Base-by-base conservation (phyloP, 1,140 invertebrate species). In the Homarus americanus region DNA sequence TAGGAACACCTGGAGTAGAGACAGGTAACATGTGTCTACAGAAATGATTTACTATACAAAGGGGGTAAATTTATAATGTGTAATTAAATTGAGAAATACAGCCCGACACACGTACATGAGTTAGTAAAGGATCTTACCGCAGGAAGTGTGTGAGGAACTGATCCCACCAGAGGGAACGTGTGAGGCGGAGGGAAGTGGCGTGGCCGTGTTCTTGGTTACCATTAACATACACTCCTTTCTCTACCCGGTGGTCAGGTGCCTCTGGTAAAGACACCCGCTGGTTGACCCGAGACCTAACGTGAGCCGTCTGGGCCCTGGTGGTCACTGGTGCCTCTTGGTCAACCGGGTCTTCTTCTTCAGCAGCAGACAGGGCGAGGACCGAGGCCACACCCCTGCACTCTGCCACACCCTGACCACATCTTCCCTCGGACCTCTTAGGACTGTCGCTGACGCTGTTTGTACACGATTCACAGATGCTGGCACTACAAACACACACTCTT, bases 111-210 rank as follows among this genome's bases (percentile, higher is more conserved):
- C n/a, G 44, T 49, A 49, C 12, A 49, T 9, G 5, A 28, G 36
- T 12, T 28, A 5, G 28, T 12, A 36, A 2, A 1, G 69, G 69
- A 15, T 41, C 75, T 78, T 78, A 78, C 75, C 75, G 75, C n/a
- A 78, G 75, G 38, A 44, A 78, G 15, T 49, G 24, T 10, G 36
- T 78, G 75, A 78, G n/a, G 75, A 34, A 78, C 38, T 49, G 38
- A 40, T 78, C 75, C 75, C 75, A 78, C 75, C 75, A 78, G 75
- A 78, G 44, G 75, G 75, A 78, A 17, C 40, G 38, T 5, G 28
- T 32, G 5, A 69, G 75, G 34, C 10, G 73, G 15, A 34, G 34
- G 38, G 12, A n/a, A 24, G 40, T n/a, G 36, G 38, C 2, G 75
- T 28, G 10, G 15, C 24, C 12, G 3, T 15, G 5, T 2, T 28